These are phyloP conservation scores for Takifugu rubripes DNA, from an alignment of 2,797 vertebrate species.

Conservation along the genomic window DNA sequence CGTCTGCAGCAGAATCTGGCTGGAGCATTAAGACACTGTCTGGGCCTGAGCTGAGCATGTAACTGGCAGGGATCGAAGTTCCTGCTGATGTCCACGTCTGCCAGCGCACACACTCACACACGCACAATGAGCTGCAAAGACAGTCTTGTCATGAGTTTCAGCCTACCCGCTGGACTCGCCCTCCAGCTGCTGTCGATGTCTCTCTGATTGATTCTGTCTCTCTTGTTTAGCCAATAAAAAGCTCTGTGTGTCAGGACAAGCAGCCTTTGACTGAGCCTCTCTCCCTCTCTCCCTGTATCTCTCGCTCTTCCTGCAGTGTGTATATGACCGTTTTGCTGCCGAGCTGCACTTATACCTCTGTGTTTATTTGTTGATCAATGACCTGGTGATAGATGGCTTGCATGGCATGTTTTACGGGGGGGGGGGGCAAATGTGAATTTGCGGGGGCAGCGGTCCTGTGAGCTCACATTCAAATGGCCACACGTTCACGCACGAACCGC, in stretches of 20 bases:
- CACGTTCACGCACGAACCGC: conserved; percentile 19
- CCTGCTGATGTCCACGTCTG: conserved; percentile 12
- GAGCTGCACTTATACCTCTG: conserved; percentile 26
- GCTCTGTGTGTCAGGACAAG: conserved; percentile 22
- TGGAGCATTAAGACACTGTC: conserved; percentile 17
- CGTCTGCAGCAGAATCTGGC: conserved; percentile 44
- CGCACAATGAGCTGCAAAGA: conserved; percentile 26
- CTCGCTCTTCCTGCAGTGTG: conserved; percentile 10
- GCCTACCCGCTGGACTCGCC: conserved; percentile 44
- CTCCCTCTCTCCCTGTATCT: too few species aligned
- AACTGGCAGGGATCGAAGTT: conserved; percentile 13
- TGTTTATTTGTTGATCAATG: conserved; percentile 55
- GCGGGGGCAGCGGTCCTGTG: conserved; percentile 25
- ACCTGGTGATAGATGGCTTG: conserved; percentile 45
- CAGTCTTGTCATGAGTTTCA: conserved; percentile 20
- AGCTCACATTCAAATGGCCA: conserved; percentile 27
- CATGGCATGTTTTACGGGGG: conserved; percentile 30
- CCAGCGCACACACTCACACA: conserved; percentile 16
- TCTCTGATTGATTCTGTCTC: conserved; percentile 59
- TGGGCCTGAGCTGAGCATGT: conserved; percentile 4
- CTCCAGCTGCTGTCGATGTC: conserved; percentile 52
- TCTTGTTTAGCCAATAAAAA: conserved; percentile 58
- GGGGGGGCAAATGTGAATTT: conserved; percentile 25
- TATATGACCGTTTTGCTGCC: conserved; percentile 22
- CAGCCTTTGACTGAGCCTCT: conserved; percentile 34